Conservation (phyloP, 2,113 vertebrate genomes). For the Vombatus ursinus region DNA sequence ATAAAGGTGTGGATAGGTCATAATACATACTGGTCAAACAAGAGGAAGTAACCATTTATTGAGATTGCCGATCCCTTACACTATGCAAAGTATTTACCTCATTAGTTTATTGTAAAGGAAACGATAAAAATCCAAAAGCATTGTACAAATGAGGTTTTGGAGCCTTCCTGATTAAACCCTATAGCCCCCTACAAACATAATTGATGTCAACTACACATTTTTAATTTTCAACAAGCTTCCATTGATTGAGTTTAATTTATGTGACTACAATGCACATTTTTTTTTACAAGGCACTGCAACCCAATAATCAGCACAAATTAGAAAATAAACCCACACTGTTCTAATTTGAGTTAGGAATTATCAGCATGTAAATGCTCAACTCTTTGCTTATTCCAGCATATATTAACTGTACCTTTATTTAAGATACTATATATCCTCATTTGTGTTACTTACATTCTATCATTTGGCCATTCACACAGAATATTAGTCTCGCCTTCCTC, state of each 20-base stretch:
- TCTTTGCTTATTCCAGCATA: slow-evolving; percentile 41
- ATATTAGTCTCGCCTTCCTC: slow-evolving; percentile 31
- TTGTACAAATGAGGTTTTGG: background rate
- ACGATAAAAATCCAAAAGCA: background rate
- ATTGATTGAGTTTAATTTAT: slow-evolving; percentile 1
- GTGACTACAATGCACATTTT: background rate
- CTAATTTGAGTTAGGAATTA: slow-evolving; percentile 33
- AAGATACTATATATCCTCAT: slow-evolving; percentile 37
- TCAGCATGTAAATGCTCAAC: background rate
- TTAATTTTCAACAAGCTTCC: slow-evolving; percentile 13
- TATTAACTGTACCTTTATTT: slow-evolving; percentile 19
- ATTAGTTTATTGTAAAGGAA: background rate
- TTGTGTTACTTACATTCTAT: slow-evolving; percentile 43
- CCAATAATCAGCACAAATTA: slow-evolving; percentile 46
- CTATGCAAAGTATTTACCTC: background rate
- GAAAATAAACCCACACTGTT: slow-evolving; percentile 21
- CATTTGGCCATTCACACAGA: slow-evolving; percentile 31
- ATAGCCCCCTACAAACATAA: background rate
- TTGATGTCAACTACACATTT: background rate
- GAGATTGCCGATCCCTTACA: background rate
- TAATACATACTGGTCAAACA: background rate
- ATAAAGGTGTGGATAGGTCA: background rate
- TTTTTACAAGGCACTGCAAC: background rate
- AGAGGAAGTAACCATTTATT: background rate
- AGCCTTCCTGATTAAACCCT: background rate